Base-by-base conservation (phyloP, 2,113 vertebrate genomes). In the Chitala chitala region DNA sequence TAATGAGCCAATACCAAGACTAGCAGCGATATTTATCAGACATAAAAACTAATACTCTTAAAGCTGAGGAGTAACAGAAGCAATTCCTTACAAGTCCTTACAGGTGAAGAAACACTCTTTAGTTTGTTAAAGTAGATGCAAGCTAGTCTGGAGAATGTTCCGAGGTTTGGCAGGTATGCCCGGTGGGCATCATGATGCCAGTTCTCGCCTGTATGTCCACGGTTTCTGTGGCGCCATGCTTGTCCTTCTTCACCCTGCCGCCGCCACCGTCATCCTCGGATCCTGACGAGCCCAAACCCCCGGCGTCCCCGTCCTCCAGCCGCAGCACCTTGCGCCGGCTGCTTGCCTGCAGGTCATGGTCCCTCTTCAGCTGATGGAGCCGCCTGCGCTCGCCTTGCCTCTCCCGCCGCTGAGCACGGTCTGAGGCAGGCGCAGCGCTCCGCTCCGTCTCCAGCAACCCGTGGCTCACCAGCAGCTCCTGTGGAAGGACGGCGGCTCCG, bases 171-270 rank as follows among this genome's bases (percentile, higher is more conserved):
- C n/a, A n/a, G n/a, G n/a, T n/a, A n/a, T n/a, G n/a, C n/a, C n/a
- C n/a, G n/a, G n/a, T n/a, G n/a, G n/a, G n/a, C 40, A 3, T n/a
- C 12, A 22, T 20, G 0, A 24, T n/a, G 20, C 48, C 2, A 12
- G 1, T 33, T 5, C 24, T 78, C 51, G 94, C 95, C 95, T 97
- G 95, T 80, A 98, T 95, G 85, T 98, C 95, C 56, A 94, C 12
- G 0, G 69, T 13, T 46, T 78, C 71, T 72, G 65, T 78, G 1
- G 76, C 10, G 29, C 38, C 42, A 4, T 84, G 73, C 77, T 85
- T 83, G 36, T 78, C 77, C 76, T 82, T 87, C 64, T 78, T 86
- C 44, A 76, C 56, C 63, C 58, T 38, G 31, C 73, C 56, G 0
- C 17, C 5, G 0, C n/a, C n/a, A n/a, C 51, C 77, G 10, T 77